These are phyloP conservation scores for Xenus cinereus DNA, from an alignment of 2,113 vertebrate genomes.

Conservation along the genomic window DNA sequence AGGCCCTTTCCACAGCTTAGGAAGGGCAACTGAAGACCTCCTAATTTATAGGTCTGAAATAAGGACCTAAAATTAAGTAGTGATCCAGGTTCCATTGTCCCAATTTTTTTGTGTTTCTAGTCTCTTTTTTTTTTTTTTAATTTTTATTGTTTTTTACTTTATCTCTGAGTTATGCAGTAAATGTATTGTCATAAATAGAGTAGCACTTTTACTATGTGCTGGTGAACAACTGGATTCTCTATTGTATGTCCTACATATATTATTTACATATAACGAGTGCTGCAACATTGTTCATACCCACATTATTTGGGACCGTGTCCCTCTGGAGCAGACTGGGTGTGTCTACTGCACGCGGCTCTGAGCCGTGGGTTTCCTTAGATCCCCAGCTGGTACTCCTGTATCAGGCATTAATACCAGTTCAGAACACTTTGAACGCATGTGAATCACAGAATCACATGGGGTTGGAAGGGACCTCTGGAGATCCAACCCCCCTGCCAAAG, in stretches of 20 bases:
- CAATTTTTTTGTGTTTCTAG: background rate
- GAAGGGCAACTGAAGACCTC: background rate
- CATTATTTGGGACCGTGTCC: background rate
- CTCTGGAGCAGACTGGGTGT: background rate
- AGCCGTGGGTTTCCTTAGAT: background rate
- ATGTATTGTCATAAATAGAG: background rate
- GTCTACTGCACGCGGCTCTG: rapidly evolving
- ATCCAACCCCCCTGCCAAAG: no score
- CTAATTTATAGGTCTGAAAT: background rate
- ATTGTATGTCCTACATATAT: background rate
- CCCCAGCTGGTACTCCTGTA: background rate
- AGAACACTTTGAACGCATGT: background rate
- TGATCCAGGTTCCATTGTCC: background rate
- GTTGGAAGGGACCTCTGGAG: no score
- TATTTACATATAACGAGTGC: background rate
- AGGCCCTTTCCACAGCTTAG: background rate
- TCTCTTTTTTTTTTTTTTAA: background rate
- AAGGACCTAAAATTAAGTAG: background rate
- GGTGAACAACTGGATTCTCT: background rate
- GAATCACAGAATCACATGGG: no score
- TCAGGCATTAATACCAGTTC: background rate
- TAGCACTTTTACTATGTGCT: background rate
- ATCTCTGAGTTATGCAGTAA: background rate
- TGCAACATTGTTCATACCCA: background rate
- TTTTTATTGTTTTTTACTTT: background rate